A percentile compares a stretch with the other conserved stretches of the same genome.
Evolutionary conservation across 2,888 invertebrate genomes (phyloP).

Genomic region (Neocrepidodera transversa): DNA sequence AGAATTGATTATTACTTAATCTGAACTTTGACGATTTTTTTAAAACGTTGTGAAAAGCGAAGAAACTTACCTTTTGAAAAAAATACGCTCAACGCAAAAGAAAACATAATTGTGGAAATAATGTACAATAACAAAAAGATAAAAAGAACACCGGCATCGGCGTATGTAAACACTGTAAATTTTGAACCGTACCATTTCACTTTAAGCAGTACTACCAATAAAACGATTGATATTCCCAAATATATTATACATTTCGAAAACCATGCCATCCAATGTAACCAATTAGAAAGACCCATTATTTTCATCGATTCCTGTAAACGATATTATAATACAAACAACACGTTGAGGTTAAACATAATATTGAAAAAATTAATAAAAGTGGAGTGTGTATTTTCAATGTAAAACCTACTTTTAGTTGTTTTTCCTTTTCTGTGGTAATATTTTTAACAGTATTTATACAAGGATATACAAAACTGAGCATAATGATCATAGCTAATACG

Average conservation of each 20-base stretch:
- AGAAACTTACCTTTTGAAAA: conserved; percentile 79
- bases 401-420: conserved; percentile 70
- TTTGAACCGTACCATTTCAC: conserved; percentile 52
- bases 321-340: conserved; percentile 24
- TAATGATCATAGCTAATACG: conserved; percentile 76
- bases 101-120: conserved; percentile 74
- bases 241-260: conserved; percentile 77
- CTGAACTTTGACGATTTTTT: too few relatives aligned
- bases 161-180: conserved; percentile 72
- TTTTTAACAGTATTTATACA: conserved; percentile 79
- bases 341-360: too few relatives aligned
- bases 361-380: not conserved
- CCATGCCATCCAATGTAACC: conserved; percentile 88
- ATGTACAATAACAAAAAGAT: conserved; percentile 76
- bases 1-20: too few relatives aligned
- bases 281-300: conserved; percentile 85
- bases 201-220: conserved; percentile 62
- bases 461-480: conserved; percentile 82
- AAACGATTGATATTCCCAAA: conserved; percentile 63
- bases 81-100: conserved; percentile 80
- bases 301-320: conserved; percentile 78
- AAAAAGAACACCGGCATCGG: conserved; percentile 69
- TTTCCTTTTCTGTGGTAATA: conserved; percentile 78
- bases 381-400: not conserved
- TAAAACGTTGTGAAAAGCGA: too few relatives aligned